phyloP scores from a whole-genome alignment of 2,888 invertebrate genomes.

The Stenichneumon culpator region DNA sequence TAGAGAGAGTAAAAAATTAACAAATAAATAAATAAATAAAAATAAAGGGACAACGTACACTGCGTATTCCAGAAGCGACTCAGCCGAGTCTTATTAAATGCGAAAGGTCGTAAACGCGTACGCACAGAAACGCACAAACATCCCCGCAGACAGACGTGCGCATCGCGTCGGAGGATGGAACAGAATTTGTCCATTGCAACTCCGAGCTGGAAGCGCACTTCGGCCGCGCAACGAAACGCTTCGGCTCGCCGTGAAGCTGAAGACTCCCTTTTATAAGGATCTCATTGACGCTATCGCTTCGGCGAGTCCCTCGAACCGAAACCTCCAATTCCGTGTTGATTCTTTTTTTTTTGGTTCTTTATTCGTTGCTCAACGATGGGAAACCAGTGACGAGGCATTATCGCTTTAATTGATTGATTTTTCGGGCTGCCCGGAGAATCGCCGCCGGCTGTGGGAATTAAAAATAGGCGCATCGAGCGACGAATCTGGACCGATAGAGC shows the following conservation, averaged over 20 bases:
- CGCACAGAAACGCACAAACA: not conserved
- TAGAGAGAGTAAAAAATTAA: too few relatives aligned
- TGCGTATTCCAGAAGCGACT: slow-evolving; percentile 32
- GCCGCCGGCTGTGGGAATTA: slow-evolving; percentile 50
- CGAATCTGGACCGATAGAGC: slow-evolving; percentile 2
- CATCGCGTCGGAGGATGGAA: not conserved
- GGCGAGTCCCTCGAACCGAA: slow-evolving; percentile 56
- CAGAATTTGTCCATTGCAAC: slow-evolving; percentile 25
- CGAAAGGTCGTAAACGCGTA: slow-evolving; percentile 27
- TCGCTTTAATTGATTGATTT: slow-evolving; percentile 83
- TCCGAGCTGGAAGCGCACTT: slow-evolving; percentile 13
- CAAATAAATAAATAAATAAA: too few relatives aligned
- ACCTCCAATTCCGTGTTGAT: slow-evolving; percentile 28
- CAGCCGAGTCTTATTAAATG: slow-evolving; percentile 39
- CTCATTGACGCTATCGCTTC: slow-evolving; percentile 62
- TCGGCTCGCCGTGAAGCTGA: not conserved
- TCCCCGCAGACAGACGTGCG: not conserved
- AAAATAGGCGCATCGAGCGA: slow-evolving; percentile 52
- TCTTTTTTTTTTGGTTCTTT: slow-evolving; percentile 8
- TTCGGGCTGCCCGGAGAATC: slow-evolving; percentile 72
- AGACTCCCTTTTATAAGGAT: slow-evolving; percentile 25
- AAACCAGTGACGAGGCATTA: slow-evolving; percentile 78
- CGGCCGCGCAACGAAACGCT: not conserved
- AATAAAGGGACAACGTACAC: too few relatives aligned
- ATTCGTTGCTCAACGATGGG: slow-evolving; percentile 59